Evolutionary conservation across 1,140 invertebrate genomes (phyloP).

Genomic region (Myzus persicae): DNA sequence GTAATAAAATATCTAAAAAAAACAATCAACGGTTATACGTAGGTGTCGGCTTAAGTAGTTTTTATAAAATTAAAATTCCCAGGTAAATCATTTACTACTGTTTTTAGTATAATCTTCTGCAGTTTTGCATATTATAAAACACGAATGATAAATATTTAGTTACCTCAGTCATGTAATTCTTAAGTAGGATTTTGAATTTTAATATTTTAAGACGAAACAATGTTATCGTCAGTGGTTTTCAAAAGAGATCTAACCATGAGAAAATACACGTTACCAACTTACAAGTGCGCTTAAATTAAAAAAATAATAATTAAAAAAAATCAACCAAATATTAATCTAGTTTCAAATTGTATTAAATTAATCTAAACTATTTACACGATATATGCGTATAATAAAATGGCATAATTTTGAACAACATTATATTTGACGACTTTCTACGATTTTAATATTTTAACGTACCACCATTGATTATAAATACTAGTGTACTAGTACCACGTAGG

Average conservation of each 20-base stretch:
- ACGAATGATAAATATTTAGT: neutral
- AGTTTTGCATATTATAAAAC: neutral
- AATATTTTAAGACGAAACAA: neutral
- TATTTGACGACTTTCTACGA: neutral
- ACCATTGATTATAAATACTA: no score
- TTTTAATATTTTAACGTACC: neutral
- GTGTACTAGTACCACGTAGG: no score
- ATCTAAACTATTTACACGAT: neutral
- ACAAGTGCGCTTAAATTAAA: neutral
- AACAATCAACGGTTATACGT: neutral
- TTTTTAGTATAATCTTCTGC: neutral
- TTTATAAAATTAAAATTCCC: neutral
- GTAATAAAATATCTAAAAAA: neutral
- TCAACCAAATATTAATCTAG: neutral
- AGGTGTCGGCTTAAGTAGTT: neutral
- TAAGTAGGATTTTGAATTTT: conserved; percentile 4
- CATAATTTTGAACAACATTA: neutral
- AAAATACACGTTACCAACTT: neutral
- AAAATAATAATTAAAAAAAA: no score
- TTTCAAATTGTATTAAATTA: neutral
- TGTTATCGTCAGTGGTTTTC: neutral
- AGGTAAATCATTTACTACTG: neutral
- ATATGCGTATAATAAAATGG: neutral
- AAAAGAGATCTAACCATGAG: neutral
- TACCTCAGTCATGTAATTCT: neutral